These are phyloP conservation scores for Callithrix jacchus DNA, from an alignment of 2,113 vertebrate species.

Conservation along the genomic window DNA sequence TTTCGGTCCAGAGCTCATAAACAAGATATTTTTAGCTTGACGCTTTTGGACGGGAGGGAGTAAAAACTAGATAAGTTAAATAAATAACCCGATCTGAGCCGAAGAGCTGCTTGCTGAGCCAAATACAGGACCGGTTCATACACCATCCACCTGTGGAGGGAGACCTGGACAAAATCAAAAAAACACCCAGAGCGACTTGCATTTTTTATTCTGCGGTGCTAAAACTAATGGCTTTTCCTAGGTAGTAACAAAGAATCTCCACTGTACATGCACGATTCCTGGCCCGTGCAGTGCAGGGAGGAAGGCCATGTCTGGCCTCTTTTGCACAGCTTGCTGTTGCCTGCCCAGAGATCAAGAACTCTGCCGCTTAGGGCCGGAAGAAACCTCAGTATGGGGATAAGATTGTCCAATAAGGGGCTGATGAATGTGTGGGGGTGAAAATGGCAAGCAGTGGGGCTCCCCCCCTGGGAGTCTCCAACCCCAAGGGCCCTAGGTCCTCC, in stretches of 20 bases:
- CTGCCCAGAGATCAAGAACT: background rate
- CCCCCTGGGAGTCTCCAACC: background rate
- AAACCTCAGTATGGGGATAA: background rate
- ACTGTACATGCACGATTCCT: background rate
- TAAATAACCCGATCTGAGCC: background rate
- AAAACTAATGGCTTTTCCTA: background rate
- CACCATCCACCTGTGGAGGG: background rate
- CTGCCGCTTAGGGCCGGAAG: background rate
- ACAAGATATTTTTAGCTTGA: constrained; percentile 62
- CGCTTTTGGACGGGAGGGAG: constrained; percentile 1
- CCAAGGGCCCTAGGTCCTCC: background rate
- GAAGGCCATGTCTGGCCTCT: background rate
- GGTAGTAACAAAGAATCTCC: background rate
- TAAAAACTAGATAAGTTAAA: constrained; percentile 27
- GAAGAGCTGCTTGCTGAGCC: background rate
- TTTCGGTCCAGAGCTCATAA: constrained; percentile 45
- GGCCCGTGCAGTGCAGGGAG: background rate
- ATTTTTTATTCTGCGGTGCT: background rate
- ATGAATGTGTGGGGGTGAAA: background rate
- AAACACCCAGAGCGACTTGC: background rate
- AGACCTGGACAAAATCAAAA: background rate
- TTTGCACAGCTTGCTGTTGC: background rate
- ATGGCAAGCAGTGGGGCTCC: background rate
- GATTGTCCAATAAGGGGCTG: background rate
- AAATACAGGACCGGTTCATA: background rate